Percentiles rank a stretch among this genome's conserved stretches.
These are phyloP conservation scores for Craseonycteris thonglongyai DNA, from an alignment of 2,113 vertebrate genomes.

Conservation along the genomic window DNA sequence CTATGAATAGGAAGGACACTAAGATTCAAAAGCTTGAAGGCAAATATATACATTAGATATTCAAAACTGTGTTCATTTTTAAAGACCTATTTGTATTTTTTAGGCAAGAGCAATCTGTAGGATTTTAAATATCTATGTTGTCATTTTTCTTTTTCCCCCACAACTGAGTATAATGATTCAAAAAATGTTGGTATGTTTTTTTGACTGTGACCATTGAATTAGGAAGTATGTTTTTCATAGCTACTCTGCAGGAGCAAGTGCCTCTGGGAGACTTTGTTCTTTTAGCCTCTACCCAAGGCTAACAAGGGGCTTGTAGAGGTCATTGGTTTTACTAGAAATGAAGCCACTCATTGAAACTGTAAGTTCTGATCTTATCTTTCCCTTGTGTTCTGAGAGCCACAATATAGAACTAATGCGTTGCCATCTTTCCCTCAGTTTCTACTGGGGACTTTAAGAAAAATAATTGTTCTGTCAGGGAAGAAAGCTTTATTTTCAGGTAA, in stretches of 20 bases:
- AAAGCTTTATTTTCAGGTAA: conserved; percentile 1
- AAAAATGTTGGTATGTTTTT: background rate
- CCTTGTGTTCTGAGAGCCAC: background rate
- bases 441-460: background rate
- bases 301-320: background rate
- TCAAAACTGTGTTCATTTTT: conserved; percentile 11
- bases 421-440: background rate
- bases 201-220: background rate
- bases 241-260: background rate
- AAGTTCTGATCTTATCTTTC: background rate
- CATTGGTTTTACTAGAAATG: background rate
- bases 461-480: background rate
- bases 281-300: background rate
- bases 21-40: background rate
- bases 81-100: background rate
- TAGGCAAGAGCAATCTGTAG: background rate
- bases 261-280: background rate
- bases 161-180: background rate
- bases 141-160: background rate
- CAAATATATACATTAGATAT: background rate
- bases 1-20: background rate
- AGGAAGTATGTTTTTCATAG: background rate
- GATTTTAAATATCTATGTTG: background rate
- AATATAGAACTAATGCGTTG: background rate
- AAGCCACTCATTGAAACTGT: background rate